Percentiles rank a stretch among this genome's conserved stretches.
These are phyloP conservation scores for Chromobotia macracanthus DNA, from an alignment of 2,797 vertebrate genomes.

Conservation along the genomic window DNA sequence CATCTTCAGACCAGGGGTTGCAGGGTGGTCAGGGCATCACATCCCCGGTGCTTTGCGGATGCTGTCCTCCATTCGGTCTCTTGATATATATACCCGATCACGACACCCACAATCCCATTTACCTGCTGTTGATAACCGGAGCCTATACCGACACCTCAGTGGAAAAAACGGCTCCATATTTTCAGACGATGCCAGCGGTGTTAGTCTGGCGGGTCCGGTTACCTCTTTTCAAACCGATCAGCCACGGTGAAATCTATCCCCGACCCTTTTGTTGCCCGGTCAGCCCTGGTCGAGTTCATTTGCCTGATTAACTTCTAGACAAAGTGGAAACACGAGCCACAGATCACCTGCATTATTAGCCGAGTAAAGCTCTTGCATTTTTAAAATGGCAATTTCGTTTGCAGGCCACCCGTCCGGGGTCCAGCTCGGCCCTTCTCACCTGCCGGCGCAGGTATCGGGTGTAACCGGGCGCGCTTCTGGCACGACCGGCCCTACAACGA, in stretches of 20 bases:
- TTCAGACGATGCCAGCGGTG: conserved; percentile 67
- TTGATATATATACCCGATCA: conserved; percentile 76
- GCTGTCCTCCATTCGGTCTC: conserved; percentile 53
- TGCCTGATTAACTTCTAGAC: conserved; percentile 73
- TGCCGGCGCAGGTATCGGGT: conserved; percentile 70
- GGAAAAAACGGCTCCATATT: conserved; percentile 73
- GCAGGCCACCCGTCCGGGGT: conserved; percentile 50
- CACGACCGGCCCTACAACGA: conserved; percentile 62
- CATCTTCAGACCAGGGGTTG: conserved; percentile 36
- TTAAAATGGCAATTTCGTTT: conserved; percentile 75
- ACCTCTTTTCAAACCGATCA: conserved; percentile 69
- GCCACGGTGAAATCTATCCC: conserved; percentile 77
- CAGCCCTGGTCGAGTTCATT: conserved; percentile 64
- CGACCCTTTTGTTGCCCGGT: conserved; percentile 62
- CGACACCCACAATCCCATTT: conserved; percentile 75
- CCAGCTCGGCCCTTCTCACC: conserved; percentile 64
- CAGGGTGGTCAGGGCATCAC: not conserved
- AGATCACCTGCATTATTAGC: conserved; percentile 65
- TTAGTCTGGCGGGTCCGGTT: conserved; percentile 70
- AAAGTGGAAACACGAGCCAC: conserved; percentile 73
- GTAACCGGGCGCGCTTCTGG: conserved; percentile 59
- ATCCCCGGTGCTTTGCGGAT: conserved; percentile 2
- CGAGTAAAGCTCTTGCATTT: conserved; percentile 75
- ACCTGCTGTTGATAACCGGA: conserved; percentile 82
- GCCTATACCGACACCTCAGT: conserved; percentile 68